Base-by-base conservation (phyloP, 2,888 invertebrate species). In the Meta bourneti region DNA sequence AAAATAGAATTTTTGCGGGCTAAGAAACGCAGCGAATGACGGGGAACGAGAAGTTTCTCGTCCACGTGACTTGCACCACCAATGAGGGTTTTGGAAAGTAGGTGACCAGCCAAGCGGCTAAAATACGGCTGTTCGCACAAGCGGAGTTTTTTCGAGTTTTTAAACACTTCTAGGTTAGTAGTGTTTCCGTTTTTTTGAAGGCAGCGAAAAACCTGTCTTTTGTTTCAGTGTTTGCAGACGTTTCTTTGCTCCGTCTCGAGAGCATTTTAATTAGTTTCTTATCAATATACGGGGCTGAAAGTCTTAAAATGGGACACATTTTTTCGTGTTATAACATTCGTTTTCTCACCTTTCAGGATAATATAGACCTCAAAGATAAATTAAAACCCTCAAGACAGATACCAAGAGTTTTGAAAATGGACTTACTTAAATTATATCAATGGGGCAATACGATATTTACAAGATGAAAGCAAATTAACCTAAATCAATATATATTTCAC, bases 61-160 rank as follows among this genome's bases (percentile, higher is more conserved):
- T 19, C 74, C 91, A 91, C 91, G 91, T 91, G 91, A 91, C 87
- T 7, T 19, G 78, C 7, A 51, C 77, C 48, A 34, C 91, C 91
- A 91, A 91, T 91, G 87, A 83, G 20, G 49, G 20, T 20, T 82
- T 52, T 20, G 61, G 72, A 87, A 91, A 91, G 91, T 91, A 91
- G 91, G 91, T 91, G 91, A 91, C 91, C 91, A 91, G 74, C 83
- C 77, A 83, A 54, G 91, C 87, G 78, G 81, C 83, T 82, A 87
- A 91, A 91, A 91, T 83, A 75, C 78, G 20, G 71, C 74, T 19
- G 79, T 61, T 80, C 69, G 34, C 69, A 69, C 19, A 61, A 49
- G 34, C 61, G 81, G 69, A 87, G 79, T 83, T 90, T 90, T 85
- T 72, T 72, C 61, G 72, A 78, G 81, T 75, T 82, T 77, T 74